Base-by-base conservation (phyloP, 2,888 invertebrate genomes). In the Caenorhabditis sinica region DNA sequence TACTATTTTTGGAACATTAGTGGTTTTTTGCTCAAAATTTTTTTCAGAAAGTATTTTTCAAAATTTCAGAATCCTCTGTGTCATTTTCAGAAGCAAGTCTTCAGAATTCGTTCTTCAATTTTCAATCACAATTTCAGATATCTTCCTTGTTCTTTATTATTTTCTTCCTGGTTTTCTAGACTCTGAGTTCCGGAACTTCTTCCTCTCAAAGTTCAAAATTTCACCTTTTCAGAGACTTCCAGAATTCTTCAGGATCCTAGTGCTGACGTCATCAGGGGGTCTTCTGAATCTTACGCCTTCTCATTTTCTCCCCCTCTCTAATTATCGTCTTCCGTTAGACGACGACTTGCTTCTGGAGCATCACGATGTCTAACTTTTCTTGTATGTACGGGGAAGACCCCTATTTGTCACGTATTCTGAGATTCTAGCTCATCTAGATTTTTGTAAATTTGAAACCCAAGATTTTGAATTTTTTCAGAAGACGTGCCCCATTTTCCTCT, bases 271-370 rank as follows among this genome's bases (percentile, higher is more conserved):
- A 40, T 60, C 33, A 60, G n/a, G 15, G n/a, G 5, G 23, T 23
- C 11, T 13, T 20, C 33, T 6, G 60, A n/a, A 36, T 68, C 68
- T 51, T 20, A 66, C 66, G 49, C 60, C 36, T 33, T 28, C 28
- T 25, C 33, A 17, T 17, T 17, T 17, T 17, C 15, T 45, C 9
- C 30, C 28, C n/a, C 53, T 0, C 23, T 33, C 72, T 72, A 72
- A 72, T 72, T 72, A 72, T 61, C 49, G 60, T 30, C 61, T 61
- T 73, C 73, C 61, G 63, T 61, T 20, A 6, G 33, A 33, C 33
- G 5, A 13, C 40, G n/a, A 28, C 58, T n/a, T n/a, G n/a, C n/a
- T 58, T 58, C 58, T n/a, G 33, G 8, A 33, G 33, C 33, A 33
- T n/a, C 66, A 25, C 9, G 8, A 20, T 30, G 25, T 45, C 23